Evolutionary conservation across 2,888 invertebrate genomes (phyloP), one percentile per base, ranked within the genome.

Genomic region (Gastrophysa polygoni): DNA sequence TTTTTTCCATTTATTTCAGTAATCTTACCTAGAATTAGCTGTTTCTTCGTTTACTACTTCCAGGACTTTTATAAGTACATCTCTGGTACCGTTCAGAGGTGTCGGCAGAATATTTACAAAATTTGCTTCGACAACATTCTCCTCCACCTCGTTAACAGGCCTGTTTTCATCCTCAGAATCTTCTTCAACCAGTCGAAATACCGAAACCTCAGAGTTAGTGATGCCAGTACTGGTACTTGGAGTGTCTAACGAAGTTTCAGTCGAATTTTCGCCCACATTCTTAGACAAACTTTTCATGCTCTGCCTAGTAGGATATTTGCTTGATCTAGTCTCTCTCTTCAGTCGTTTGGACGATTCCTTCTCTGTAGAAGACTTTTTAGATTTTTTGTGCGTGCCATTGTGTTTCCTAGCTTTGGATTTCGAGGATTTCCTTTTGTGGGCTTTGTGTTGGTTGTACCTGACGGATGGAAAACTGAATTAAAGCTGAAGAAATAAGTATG

Each of bases 181-280:
- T 62, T 81, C 80, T 64, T 63, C 86, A 83, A 79, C 86, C 83
- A 59, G 85, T 59, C 68, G 63, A 55, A 75, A 80, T n/a, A 80
- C 71, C 28, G 77, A 71, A 51, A 71, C 73, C 51, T 68, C 76
- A 11, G 80, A 78, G 64, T 69, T 74, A 17, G 79, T 79, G 47
- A 79, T 79, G 77, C 89, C 89, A 71, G 89, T 87, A 73, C 89
- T 89, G 48, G 89, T 89, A 75, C 89, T 89, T 11, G 89, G 89
- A 67, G 86, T 82, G 68, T 88, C 86, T 71, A 87, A 77, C 68
- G 85, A 80, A 60, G 76, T 84, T 46, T 59, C 63, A 28, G 56
- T 56, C 51, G 59, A 56, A 57, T 83, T 73, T 59, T 47, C 73
- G 1, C 38, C 38, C 10, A 34, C 17, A 10, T 14, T n/a, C 57